Evolutionary conservation across 2,797 vertebrate genomes (phyloP), one percentile per base, ranked within the genome.

Genomic region (Phylloscopus collybita): DNA sequence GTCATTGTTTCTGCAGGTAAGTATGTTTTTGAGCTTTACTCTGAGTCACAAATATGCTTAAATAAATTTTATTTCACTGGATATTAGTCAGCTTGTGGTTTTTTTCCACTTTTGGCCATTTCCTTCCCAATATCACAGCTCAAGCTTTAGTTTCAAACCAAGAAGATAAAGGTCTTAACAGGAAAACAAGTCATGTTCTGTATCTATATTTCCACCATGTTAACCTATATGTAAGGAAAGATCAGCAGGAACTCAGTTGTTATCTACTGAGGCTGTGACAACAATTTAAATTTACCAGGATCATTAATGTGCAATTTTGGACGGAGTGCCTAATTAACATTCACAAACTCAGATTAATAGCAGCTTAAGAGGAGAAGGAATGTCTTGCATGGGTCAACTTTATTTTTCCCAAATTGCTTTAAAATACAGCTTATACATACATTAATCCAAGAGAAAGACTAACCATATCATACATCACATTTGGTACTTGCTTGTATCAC

Each of bases 241-340:
- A 90, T 30, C 1, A 5, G 17, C 19, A 70, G 30, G 45, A 81
- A n/a, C 22, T 79, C 59, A 16, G 42, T 49, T 50, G 18, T 27
- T 90, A 13, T 42, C 80, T 62, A 32, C 22, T 10, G 34, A 84
- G 59, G 36, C 38, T 69, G 42, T 72, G 60, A 78, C n/a, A 66
- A 62, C 62, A 88, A 74, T 94, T 86, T 91, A 81, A 83, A 90
- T 91, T 62, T 83, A 71, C 78, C 65, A 81, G 42, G 45, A 93
- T 96, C 69, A 86, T 96, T 92, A 96, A 81, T 66, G 72, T 86
- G 60, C 13, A 90, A 72, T 86, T 92, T 93, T 95, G 57, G 79
- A 54, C 71, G 44, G 69, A 91, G n/a, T 69, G 66, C 26, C 80
- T 87, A 93, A 89, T 87, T 92, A 92, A 83, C 36, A 76, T 93